Evolutionary conservation across 2,888 invertebrate species (phyloP).

Genomic region (Halocaridina rubra): DNA sequence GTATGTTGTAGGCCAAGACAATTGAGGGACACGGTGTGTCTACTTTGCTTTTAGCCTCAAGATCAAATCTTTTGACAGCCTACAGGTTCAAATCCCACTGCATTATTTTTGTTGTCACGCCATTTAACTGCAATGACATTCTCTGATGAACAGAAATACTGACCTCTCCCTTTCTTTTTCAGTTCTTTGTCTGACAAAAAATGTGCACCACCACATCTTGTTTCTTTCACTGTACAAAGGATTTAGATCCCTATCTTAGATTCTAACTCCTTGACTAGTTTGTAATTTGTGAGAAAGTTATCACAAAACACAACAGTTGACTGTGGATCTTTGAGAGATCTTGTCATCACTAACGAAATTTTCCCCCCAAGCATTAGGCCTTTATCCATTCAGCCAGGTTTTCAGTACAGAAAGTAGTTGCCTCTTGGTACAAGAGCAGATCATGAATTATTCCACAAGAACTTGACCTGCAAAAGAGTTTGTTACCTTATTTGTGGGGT

Average conservation of each 20-base stretch:
- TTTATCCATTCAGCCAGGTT: background rate
- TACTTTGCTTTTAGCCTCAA: too few species aligned
- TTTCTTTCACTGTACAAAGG: conserved; percentile 9
- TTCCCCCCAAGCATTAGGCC: conserved; percentile 4
- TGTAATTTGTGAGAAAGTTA: conserved; percentile 13
- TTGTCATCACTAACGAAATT: background rate
- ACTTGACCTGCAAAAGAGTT: background rate
- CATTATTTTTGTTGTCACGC: conserved; percentile 18
- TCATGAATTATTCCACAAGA: too few species aligned
- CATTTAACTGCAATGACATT: too few species aligned
- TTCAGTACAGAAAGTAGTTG: background rate
- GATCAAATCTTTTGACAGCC: background rate
- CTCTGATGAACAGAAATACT: too few species aligned
- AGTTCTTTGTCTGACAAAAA: conserved; percentile 11
- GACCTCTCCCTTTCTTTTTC: conserved; percentile 2
- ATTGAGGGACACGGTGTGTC: too few species aligned
- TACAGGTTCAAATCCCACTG: conserved; percentile 16
- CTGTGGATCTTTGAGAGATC: too few species aligned
- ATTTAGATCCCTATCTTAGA: background rate
- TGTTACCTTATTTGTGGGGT: conserved; percentile 3
- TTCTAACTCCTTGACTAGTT: too few species aligned
- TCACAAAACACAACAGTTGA: too few species aligned
- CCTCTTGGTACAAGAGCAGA: too few species aligned
- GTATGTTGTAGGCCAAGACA: too few species aligned
- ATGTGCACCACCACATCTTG: background rate